Base-by-base conservation (phyloP, 2,888 invertebrate genomes). In the Anoplius nigerrimus region DNA sequence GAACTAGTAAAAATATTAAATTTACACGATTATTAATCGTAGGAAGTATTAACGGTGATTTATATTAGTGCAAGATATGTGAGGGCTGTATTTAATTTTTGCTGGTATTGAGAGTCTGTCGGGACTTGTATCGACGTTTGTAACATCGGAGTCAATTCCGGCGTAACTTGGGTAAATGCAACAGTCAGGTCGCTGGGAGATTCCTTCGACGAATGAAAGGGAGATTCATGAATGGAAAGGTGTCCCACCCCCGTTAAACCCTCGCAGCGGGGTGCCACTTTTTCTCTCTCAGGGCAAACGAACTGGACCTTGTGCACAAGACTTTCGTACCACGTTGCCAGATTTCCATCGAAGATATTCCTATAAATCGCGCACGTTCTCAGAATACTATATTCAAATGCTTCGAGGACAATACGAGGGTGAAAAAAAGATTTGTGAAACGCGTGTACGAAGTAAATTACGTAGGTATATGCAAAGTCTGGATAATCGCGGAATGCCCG, bases 191-290 rank as follows among this genome's bases (percentile, higher is more conserved):
- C 73, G 59, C 58, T 69, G 65, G 24, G 65, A 68, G 62, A 78
- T 71, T 75, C 72, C 71, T 71, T 65, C 46, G 51, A 57, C 74
- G 75, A 74, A 76, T 64, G 72, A 74, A 72, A 69, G 73, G 69
- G 67, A 61, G 59, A 52, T 15, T 59, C 68, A 67, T 83, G 83
- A 83, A 85, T 84, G 82, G 68, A 73, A 59, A 74, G 66, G 67
- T 75, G 73, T 72, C 74, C 79, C 83, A 85, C 83, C 84, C 82
- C 83, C 83, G 77, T 81, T 80, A 79, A 82, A 82, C 82, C 85
- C 78, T 85, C 87, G 67, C 87, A 78, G 84, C 84, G 71, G 86
- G 87, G 82, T 82, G 80, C 81, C 80, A 72, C 70, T 77, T 76
- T 76, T 69, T 53, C 53, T 71, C 75, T 62, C 71, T 63, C 74